A percentile compares a stretch with the other conserved stretches of the same genome.
phyloP scores from a whole-genome alignment of 2,113 vertebrate species.

The Mormyrus iriodes region DNA sequence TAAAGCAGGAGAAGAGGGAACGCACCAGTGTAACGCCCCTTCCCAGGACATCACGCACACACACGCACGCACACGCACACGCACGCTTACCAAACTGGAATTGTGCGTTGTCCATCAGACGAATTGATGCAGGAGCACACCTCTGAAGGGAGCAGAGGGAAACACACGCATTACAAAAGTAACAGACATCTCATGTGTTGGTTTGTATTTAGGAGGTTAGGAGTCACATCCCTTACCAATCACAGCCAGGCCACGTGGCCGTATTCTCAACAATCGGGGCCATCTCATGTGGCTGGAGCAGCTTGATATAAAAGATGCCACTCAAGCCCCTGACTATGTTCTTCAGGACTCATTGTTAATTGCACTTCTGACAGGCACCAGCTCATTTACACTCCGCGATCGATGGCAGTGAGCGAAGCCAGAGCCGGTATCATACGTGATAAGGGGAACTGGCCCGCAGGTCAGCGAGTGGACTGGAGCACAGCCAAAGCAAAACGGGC shows the following conservation, averaged over 20 bases:
- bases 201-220: not conserved
- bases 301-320: not conserved
- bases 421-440: not conserved
- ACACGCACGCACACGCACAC: not conserved
- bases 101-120: conserved; percentile 92
- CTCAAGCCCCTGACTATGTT: not conserved
- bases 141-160: conserved; percentile 59
- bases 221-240: not conserved
- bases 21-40: not conserved
- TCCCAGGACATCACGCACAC: not conserved
- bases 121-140: conserved; percentile 95
- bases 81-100: conserved; percentile 90
- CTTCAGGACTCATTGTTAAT: not conserved
- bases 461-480: not conserved
- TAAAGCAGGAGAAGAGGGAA: not conserved
- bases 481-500: not conserved
- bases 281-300: not conserved
- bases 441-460: not conserved
- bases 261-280: no score
- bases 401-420: not conserved
- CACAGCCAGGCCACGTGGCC: not conserved
- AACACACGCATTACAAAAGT: not conserved
- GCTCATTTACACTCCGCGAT: not conserved
- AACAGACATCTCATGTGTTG: not conserved
- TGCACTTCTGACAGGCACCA: not conserved